These are phyloP conservation scores for Cephalopterus ornatus DNA, from an alignment of 2,113 vertebrate species.

Conservation along the genomic window DNA sequence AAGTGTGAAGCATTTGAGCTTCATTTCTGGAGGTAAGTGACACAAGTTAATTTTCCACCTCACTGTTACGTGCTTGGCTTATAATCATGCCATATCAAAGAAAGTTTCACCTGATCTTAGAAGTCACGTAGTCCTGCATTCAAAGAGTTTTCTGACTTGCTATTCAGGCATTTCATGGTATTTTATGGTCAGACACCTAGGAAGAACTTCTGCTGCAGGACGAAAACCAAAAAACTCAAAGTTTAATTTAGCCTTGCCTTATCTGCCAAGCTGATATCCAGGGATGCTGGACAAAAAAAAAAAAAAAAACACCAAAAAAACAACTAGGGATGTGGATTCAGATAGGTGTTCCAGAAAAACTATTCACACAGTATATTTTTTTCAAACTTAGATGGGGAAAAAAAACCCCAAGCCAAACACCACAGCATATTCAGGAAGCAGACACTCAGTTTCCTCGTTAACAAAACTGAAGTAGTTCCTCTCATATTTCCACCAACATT, in stretches of 20 bases:
- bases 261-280: not conserved
- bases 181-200: not conserved
- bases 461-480: not conserved
- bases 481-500: not conserved
- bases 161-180: not conserved
- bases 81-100: not conserved
- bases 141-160: not conserved
- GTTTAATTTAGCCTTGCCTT: not conserved
- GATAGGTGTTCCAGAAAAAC: not conserved
- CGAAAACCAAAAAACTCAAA: not conserved
- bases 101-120: not conserved
- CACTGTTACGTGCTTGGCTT: not conserved
- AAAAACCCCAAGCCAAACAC: not conserved
- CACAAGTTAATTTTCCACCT: not conserved
- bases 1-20: too few species aligned
- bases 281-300: not conserved
- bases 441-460: not conserved
- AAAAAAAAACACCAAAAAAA: not conserved
- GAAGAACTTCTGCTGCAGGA: not conserved
- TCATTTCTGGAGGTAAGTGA: too few species aligned
- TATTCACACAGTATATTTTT: not conserved
- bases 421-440: not conserved
- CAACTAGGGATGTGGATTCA: not conserved
- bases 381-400: fast-evolving
- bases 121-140: not conserved